Conservation (phyloP, 2,888 invertebrate genomes). For the Caenorhabditis virilis region DNA sequence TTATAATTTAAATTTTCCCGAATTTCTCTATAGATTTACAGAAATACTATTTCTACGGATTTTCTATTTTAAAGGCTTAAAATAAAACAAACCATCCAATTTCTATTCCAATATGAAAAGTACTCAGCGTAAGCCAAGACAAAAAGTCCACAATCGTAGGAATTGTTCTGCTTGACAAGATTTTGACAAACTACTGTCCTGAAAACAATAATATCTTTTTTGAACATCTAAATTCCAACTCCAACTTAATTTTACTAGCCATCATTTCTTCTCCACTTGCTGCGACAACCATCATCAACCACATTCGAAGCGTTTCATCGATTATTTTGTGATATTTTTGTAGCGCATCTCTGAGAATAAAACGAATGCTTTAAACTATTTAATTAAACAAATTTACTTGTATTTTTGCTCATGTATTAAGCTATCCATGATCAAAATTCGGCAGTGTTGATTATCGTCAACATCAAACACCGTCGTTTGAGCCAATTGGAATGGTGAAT, state of each 20-base stretch:
- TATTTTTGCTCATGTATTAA: neutral
- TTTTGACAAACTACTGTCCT: slow-evolving; percentile 12
- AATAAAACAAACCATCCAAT: slow-evolving; percentile 16
- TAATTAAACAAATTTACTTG: no score
- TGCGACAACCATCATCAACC: slow-evolving; percentile 12
- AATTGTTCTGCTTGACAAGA: slow-evolving; percentile 11
- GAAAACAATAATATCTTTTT: neutral
- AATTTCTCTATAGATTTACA: no score
- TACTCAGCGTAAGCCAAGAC: slow-evolving; percentile 27
- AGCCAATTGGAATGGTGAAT: neutral
- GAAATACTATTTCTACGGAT: no score
- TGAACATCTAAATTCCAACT: neutral
- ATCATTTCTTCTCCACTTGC: neutral
- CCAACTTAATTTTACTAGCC: neutral
- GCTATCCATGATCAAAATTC: slow-evolving; percentile 21
- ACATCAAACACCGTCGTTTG: neutral
- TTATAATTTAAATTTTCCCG: no score
- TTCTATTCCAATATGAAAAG: slow-evolving; percentile 11
- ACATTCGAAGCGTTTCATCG: slow-evolving; percentile 8
- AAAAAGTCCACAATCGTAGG: slow-evolving; percentile 19
- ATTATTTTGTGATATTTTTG: neutral
- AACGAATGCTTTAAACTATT: neutral
- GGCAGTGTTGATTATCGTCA: slow-evolving; percentile 4
- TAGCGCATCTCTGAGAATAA: neutral
- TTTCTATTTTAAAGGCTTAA: no score